Evolutionary conservation across 2,888 invertebrate species (phyloP).

Genomic region (Drosophila mimica): DNA sequence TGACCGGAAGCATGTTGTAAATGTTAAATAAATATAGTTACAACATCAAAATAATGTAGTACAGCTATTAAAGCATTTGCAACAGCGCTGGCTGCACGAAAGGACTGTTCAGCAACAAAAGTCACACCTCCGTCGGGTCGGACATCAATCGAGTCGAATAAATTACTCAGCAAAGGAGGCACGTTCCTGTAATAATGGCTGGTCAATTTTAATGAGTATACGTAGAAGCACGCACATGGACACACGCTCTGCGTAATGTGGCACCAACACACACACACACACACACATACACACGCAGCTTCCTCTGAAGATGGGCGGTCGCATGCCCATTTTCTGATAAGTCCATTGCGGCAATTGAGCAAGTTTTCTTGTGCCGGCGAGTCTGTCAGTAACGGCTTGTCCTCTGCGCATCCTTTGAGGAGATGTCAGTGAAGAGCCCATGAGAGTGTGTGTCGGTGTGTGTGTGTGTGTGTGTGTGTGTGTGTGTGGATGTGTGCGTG

Average conservation of each 20-base stretch:
- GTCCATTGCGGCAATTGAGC: constrained; percentile 63
- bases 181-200: constrained; percentile 77
- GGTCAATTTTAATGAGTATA: constrained; percentile 80
- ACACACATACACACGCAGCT: constrained; percentile 13
- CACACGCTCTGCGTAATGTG: constrained; percentile 29
- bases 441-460: constrained; percentile 18
- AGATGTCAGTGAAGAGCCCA: constrained; percentile 31
- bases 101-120: constrained; percentile 6
- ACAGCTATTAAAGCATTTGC: constrained; percentile 46
- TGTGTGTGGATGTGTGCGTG: constrained; percentile 21
- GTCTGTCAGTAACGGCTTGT: constrained; percentile 54
- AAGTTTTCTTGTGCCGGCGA: constrained; percentile 44
- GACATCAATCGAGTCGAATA: constrained; percentile 60
- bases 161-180: constrained; percentile 69
- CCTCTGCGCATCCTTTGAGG: constrained; percentile 31
- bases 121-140: constrained; percentile 22
- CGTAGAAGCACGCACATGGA: constrained; percentile 61
- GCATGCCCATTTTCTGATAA: constrained; percentile 40
- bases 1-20: constrained; percentile 43
- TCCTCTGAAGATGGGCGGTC: constrained; percentile 15
- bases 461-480: constrained; percentile 7
- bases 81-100: constrained; percentile 8
- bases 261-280: constrained; percentile 8
- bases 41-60: constrained; percentile 44
- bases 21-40: constrained; percentile 65